A percentile compares a stretch with the other conserved stretches of the same genome.
phyloP scores from a whole-genome alignment of 2,113 vertebrate species.

The Gymnorhina tibicen region DNA sequence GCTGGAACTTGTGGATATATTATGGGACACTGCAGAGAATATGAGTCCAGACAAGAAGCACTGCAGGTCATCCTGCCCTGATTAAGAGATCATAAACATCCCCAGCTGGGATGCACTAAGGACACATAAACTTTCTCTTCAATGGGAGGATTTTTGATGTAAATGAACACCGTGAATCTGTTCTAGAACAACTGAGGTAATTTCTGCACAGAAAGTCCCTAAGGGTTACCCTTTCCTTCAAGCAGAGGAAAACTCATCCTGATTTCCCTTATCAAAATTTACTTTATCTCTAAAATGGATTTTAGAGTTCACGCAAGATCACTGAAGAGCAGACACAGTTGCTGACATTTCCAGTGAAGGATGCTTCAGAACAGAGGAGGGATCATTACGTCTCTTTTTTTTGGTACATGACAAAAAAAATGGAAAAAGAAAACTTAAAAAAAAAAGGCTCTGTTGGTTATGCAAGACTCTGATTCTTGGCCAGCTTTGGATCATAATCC shows the following conservation, averaged over 20 bases:
- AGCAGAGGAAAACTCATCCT: not conserved
- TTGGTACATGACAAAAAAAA: not conserved
- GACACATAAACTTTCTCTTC: not conserved
- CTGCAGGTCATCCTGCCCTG: not conserved
- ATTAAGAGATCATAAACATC: not conserved
- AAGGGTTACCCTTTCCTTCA: not conserved
- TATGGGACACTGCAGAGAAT: not conserved
- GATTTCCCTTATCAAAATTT: not conserved
- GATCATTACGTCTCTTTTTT: not conserved
- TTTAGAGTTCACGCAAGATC: not conserved
- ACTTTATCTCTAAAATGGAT: not conserved
- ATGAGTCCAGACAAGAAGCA: not conserved
- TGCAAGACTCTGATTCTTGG: not conserved
- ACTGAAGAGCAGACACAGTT: not conserved
- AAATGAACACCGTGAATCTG: not conserved
- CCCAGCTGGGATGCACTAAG: not conserved
- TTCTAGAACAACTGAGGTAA: not conserved
- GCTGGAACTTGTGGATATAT: not conserved
- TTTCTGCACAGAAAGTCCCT: not conserved
- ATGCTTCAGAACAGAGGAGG: not conserved
- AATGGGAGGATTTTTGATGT: not conserved
- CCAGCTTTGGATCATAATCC: conserved; percentile 1
- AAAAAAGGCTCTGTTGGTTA: not conserved
- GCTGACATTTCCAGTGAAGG: not conserved
- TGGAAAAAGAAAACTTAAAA: not conserved